Evolutionary conservation across 2,797 vertebrate genomes (phyloP).

Genomic region (Manis javanica): DNA sequence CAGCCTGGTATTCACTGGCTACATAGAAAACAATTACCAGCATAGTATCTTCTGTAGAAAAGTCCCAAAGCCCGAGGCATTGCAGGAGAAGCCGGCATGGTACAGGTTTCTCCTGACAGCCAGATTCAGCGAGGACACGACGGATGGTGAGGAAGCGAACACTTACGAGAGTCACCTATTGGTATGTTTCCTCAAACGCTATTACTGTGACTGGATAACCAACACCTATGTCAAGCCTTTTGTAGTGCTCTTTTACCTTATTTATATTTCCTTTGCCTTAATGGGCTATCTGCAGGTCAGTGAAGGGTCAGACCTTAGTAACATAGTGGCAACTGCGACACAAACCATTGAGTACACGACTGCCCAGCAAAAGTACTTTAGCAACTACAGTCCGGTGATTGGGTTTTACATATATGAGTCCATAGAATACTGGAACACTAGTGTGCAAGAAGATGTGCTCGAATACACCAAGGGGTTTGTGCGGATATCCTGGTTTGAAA

Average conservation of each 20-base stretch:
- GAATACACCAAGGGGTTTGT: conserved; percentile 99
- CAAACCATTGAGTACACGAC: conserved; percentile 96
- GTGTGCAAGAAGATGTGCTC: conserved; percentile 96
- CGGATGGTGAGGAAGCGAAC: conserved; percentile 90
- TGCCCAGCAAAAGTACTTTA: conserved; percentile 98
- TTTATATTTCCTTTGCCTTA: conserved; percentile 99
- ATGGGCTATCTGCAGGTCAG: conserved; percentile 99
- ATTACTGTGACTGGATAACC: conserved; percentile 99
- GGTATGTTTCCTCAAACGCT: conserved; percentile 97
- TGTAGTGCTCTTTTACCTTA: conserved; percentile 98
- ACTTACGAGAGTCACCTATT: conserved; percentile 97
- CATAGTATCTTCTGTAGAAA: conserved; percentile 98
- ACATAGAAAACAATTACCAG: conserved; percentile 98
- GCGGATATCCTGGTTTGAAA: conserved; percentile 99
- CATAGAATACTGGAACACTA: conserved; percentile 98
- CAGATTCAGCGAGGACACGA: conserved; percentile 94
- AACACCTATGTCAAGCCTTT: conserved; percentile 99
- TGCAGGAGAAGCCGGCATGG: conserved; percentile 97
- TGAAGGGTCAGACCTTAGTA: conserved; percentile 97
- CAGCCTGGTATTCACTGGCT: conserved; percentile 98
- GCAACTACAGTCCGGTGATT: conserved; percentile 98
- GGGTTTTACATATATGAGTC: conserved; percentile 99
- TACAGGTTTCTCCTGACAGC: conserved; percentile 98
- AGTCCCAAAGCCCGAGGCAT: conserved; percentile 94
- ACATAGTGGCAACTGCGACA: conserved; percentile 97